These are phyloP conservation scores for Musca vetustissima DNA, from an alignment of 1,140 invertebrate genomes.

Conservation along the genomic window DNA sequence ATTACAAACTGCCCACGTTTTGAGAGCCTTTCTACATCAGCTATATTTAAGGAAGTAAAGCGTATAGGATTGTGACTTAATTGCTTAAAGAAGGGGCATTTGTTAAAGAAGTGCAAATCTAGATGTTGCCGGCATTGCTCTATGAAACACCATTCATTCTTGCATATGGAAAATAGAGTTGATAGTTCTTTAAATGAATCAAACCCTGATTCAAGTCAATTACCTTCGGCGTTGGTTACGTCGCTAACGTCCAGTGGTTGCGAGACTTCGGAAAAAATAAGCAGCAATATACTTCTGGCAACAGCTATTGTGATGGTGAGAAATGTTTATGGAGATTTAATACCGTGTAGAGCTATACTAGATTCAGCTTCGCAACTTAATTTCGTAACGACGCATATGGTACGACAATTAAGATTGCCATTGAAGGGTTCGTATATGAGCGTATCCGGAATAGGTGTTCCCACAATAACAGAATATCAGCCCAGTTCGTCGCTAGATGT, in stretches of 20 bases:
- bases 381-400: conserved; percentile 10
- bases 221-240: too few species aligned
- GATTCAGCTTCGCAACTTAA: conserved; percentile 26
- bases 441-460: conserved; percentile 1
- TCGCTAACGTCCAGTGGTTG: too few species aligned
- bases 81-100: conserved; percentile 18
- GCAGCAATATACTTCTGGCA: conserved; percentile 18
- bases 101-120: conserved; percentile 8
- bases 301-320: conserved; percentile 20
- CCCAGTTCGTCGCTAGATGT: neutral
- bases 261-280: too few species aligned
- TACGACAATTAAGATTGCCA: conserved; percentile 3
- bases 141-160: conserved; percentile 12
- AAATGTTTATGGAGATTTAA: neutral
- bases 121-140: conserved; percentile 9
- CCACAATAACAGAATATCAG: conserved; percentile 13
- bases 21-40: neutral
- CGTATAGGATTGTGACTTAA: conserved; percentile 7
- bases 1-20: conserved; percentile 10
- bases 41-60: conserved; percentile 6
- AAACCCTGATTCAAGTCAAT: too few species aligned
- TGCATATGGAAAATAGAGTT: neutral
- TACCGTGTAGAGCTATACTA: conserved; percentile 16
- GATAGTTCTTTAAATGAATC: neutral
- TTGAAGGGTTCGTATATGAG: neutral